Evolutionary conservation across 2,113 vertebrate genomes (phyloP).

Genomic region (Amia ocellicauda): DNA sequence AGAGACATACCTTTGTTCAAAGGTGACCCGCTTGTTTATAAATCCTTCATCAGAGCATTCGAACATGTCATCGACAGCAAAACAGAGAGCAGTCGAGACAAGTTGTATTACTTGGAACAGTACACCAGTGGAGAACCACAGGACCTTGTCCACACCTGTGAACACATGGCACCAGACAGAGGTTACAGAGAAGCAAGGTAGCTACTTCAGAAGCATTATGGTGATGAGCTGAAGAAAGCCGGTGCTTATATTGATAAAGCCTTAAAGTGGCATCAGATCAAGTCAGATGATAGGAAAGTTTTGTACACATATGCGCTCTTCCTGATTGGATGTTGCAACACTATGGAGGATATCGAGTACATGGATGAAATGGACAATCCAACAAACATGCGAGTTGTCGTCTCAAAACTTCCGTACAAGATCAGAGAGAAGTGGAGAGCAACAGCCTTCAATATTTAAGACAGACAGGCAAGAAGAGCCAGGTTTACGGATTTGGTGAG

Average conservation of each 20-base stretch:
- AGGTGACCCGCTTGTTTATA: slow-evolving; percentile 9
- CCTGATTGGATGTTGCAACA: slow-evolving; percentile 15
- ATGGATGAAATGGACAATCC: slow-evolving; percentile 31
- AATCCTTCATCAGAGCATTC: slow-evolving; percentile 19
- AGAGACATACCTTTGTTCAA: slow-evolving; percentile 13
- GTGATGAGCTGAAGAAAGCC: too few relatives aligned
- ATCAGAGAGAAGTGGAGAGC: too few relatives aligned
- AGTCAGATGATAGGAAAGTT: too few relatives aligned
- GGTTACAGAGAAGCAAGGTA: slow-evolving; percentile 19
- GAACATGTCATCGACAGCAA: slow-evolving; percentile 19
- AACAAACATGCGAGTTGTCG: too few relatives aligned
- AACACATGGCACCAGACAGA: slow-evolving; percentile 11
- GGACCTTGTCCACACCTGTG: slow-evolving; percentile 19
- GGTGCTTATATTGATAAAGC: slow-evolving; percentile 19
- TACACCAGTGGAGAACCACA: too few relatives aligned
- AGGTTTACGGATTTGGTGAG: slow-evolving; percentile 19
- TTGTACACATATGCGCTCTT: slow-evolving; percentile 21
- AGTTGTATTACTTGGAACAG: too few relatives aligned
- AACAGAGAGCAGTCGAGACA: slow-evolving; percentile 11
- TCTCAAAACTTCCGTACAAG: too few relatives aligned
- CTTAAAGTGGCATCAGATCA: slow-evolving; percentile 20
- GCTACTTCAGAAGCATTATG: slow-evolving; percentile 10
- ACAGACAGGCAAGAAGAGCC: background rate
- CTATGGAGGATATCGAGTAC: slow-evolving; percentile 19
- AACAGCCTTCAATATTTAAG: slow-evolving; percentile 17